Base-by-base conservation (phyloP, 2,888 invertebrate genomes). In the Dasysyrphus albostriatus region DNA sequence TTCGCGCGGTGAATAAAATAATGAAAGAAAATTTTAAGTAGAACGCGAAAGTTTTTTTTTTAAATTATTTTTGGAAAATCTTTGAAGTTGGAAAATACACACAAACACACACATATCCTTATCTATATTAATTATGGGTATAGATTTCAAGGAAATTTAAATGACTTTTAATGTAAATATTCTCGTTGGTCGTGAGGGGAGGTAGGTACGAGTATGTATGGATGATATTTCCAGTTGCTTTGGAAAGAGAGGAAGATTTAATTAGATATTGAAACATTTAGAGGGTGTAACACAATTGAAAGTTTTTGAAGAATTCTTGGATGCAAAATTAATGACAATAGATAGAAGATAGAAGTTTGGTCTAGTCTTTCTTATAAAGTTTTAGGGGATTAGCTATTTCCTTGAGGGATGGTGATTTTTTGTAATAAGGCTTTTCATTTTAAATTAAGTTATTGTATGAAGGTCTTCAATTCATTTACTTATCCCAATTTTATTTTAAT, bases 11-110 rank as follows among this genome's bases (percentile, higher is more conserved):
- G 63, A 37, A 63, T 67, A 56, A 54, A 39, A 54, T 29, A 39
- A 54, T 29, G 39, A 42, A 54, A 24, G 51, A 69, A 69, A 44
- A 63, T 51, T 59, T 56, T 51, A 44, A 70, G 34, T 51, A 69
- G 56, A 77, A 65, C 67, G 67, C 29, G 19, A 54, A 83, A 78
- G 39, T 67, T 69, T 73, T n/a, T 63, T 44, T 44, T 44, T 24
- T 16, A 3, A 32, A 32, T 51, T 69, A 32, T 29, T 19, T 19
- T 49, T 29, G n/a, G 12, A 10, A 47, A 47, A 67, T 67, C 49
- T 65, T 67, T 16, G 44, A 37, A 59, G 47, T 39, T n/a, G 24
- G 5, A 37, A 56, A 42, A 32, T 12, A 44, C n/a, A 67, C 2
- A 14, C 8, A 54, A 0, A 47, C 16, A n/a, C 6, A 16, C n/a